Percentiles rank a stretch among this genome's conserved stretches.
phyloP scores from a whole-genome alignment of 2,888 invertebrate species.

The Rhyacophila evoluta region DNA sequence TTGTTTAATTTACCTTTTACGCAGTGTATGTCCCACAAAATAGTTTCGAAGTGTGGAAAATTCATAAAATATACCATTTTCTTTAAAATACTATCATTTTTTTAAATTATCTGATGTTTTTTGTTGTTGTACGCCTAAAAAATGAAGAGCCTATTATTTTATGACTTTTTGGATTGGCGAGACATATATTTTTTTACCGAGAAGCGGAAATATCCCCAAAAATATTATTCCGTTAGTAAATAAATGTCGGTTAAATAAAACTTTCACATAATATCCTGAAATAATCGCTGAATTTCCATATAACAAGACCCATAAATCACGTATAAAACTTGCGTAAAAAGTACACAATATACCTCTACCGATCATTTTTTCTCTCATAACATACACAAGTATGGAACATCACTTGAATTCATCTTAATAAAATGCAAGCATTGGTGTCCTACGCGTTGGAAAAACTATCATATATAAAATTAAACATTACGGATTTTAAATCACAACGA shows the following conservation, averaged over 20 bases:
- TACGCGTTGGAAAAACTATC: background rate
- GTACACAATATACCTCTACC: background rate
- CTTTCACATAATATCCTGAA: background rate
- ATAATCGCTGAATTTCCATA: slow-evolving; percentile 17
- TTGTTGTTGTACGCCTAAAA: no score
- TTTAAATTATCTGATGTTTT: no score
- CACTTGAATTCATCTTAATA: background rate
- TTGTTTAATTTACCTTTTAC: no score
- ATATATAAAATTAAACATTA: background rate
- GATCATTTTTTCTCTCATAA: background rate
- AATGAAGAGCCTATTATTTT: no score
- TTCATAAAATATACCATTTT: no score
- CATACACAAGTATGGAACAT: background rate
- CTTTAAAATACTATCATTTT: no score
- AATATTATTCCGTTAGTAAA: background rate
- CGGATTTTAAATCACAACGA: no score
- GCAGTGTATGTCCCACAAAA: no score
- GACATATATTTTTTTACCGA: background rate
- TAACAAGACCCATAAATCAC: slow-evolving; percentile 8
- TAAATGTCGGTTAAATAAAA: slow-evolving; percentile 6
- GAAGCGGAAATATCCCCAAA: background rate
- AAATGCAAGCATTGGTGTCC: background rate
- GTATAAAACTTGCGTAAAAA: slow-evolving; percentile 1
- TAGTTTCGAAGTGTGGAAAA: no score
- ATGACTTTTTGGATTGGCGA: no score